Evolutionary conservation across 2,797 vertebrate genomes (phyloP).

Genomic region (Peromyscus eremicus): DNA sequence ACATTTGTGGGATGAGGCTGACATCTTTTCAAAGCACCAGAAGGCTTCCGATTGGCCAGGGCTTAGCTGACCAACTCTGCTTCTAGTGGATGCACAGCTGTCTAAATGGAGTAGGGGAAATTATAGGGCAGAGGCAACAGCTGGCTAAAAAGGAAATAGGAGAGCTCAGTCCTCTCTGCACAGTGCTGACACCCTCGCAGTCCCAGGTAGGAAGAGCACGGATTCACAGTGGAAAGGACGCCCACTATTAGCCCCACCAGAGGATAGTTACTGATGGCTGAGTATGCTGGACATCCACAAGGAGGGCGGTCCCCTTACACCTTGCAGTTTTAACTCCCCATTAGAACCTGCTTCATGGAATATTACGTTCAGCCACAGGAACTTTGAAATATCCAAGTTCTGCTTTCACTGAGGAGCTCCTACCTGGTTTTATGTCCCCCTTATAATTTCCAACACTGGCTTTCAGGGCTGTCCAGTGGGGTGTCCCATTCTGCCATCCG

Average conservation of each 20-base stretch:
- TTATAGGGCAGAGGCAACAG: constrained; percentile 74
- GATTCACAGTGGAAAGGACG: constrained; percentile 31
- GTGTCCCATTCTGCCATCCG: constrained; percentile 74
- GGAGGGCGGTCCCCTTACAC: background rate
- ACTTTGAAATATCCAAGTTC: constrained; percentile 85
- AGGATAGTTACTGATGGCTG: constrained; percentile 56
- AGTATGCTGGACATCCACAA: constrained; percentile 63
- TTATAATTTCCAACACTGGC: constrained; percentile 85
- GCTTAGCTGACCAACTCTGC: background rate
- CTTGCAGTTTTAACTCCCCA: constrained; percentile 78
- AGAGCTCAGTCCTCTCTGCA: constrained; percentile 68
- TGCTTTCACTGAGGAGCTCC: constrained; percentile 85
- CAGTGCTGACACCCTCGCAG: background rate
- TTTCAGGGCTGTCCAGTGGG: constrained; percentile 81
- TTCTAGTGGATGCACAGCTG: constrained; percentile 52
- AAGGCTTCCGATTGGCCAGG: background rate
- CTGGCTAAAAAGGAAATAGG: constrained; percentile 71
- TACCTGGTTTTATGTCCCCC: constrained; percentile 86
- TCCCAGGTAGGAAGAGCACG: constrained; percentile 42
- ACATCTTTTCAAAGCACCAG: constrained; percentile 60
- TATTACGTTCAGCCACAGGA: constrained; percentile 79
- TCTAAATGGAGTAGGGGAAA: constrained; percentile 77
- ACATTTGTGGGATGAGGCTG: background rate
- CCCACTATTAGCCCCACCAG: constrained; percentile 64
- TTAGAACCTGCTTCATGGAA: constrained; percentile 63